Conservation (phyloP, 2,888 invertebrate genomes). For the Criorhina ranunculi region DNA sequence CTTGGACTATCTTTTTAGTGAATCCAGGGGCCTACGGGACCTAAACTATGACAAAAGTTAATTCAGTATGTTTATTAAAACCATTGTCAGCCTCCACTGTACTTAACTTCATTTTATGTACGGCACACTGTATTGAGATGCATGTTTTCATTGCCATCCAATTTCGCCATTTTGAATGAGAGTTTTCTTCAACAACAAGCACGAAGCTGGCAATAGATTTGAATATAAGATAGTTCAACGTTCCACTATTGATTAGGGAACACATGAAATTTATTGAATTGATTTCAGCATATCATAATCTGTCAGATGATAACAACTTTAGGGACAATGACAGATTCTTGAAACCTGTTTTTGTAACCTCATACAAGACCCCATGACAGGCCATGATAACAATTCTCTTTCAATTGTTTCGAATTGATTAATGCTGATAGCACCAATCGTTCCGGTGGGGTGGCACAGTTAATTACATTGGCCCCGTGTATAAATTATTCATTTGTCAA, state of each 20-base stretch:
- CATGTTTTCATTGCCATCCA: conserved; percentile 4
- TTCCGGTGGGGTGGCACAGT: conserved; percentile 68
- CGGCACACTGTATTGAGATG: conserved; percentile 4
- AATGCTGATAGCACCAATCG: conserved; percentile 39
- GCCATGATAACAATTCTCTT: background rate
- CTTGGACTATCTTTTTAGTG: background rate
- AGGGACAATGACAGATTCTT: too few relatives aligned
- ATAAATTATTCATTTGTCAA: conserved; percentile 75
- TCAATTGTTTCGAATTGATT: conserved; percentile 52
- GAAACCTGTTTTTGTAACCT: conserved; percentile 2
- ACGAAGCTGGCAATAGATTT: conserved; percentile 39
- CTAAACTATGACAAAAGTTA: background rate
- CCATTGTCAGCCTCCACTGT: conserved; percentile 8
- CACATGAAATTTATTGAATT: background rate
- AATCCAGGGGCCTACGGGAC: too few relatives aligned
- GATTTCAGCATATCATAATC: background rate
- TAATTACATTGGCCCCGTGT: conserved; percentile 64
- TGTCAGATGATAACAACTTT: background rate
- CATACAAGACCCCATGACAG: conserved; percentile 4
- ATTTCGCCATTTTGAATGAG: conserved; percentile 6
- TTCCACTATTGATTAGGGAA: background rate
- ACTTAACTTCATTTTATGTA: background rate
- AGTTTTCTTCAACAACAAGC: conserved; percentile 23
- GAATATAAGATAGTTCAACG: conserved; percentile 19
- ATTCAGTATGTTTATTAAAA: background rate